phyloP scores from a whole-genome alignment of 2,797 vertebrate genomes.

The Zalophus californianus region DNA sequence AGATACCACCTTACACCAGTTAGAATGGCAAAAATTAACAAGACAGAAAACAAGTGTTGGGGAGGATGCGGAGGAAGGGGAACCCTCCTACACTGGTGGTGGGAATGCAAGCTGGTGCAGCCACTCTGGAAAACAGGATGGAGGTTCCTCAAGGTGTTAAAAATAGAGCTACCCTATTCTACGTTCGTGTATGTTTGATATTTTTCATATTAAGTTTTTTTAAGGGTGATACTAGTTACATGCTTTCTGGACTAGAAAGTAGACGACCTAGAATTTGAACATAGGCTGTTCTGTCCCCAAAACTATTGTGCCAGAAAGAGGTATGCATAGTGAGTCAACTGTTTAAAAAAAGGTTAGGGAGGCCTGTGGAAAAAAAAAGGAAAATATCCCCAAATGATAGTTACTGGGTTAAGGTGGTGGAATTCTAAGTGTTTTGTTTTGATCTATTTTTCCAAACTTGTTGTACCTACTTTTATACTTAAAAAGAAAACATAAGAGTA shows the following conservation, averaged over 20 bases:
- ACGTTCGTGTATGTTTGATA: neutral
- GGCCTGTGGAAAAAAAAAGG: neutral
- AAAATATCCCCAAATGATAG: neutral
- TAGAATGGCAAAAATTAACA: no score
- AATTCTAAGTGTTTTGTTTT: neutral
- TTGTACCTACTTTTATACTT: neutral
- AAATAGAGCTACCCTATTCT: no score
- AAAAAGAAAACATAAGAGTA: neutral
- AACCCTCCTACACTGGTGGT: no score
- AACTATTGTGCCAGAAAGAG: neutral
- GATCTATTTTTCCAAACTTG: neutral
- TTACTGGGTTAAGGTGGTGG: neutral
- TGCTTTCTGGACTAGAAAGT: neutral
- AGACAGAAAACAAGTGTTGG: no score
- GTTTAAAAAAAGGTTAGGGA: neutral
- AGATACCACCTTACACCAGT: no score
- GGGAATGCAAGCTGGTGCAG: no score
- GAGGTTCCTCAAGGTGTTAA: no score
- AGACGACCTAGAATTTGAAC: neutral
- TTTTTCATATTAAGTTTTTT: neutral
- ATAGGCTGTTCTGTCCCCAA: neutral
- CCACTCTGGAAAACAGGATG: no score
- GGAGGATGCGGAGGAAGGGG: no score
- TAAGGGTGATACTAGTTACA: neutral
- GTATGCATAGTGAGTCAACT: neutral